phyloP scores from a whole-genome alignment of 2,888 invertebrate species.

The Cryptocheilus praepositus region DNA sequence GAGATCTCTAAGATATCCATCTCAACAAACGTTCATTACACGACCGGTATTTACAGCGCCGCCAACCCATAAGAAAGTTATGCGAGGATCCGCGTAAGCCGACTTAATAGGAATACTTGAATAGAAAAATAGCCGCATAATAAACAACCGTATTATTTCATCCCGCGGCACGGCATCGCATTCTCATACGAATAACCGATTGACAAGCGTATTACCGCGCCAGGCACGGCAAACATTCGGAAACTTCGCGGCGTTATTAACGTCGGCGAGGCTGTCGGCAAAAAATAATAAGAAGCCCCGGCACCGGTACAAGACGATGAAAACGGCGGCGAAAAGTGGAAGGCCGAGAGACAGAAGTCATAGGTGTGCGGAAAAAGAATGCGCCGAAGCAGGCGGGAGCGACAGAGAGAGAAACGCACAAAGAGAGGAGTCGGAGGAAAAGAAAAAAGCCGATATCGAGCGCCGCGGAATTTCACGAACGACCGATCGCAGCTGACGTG shows the following conservation, averaged over 20 bases:
- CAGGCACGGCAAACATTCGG: neutral
- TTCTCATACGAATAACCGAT: too few relatives aligned
- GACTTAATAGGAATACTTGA: too few relatives aligned
- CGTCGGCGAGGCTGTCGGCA: constrained; percentile 16
- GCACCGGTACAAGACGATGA: neutral
- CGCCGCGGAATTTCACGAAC: constrained; percentile 49
- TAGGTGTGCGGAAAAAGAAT: constrained; percentile 13
- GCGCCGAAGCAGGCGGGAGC: neutral
- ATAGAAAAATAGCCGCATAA: too few relatives aligned
- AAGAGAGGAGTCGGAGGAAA: neutral
- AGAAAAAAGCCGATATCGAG: constrained; percentile 39
- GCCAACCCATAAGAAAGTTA: too few relatives aligned
- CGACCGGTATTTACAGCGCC: too few relatives aligned
- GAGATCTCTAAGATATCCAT: too few relatives aligned
- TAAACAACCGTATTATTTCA: too few relatives aligned
- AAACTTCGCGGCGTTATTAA: neutral
- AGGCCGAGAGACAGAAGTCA: constrained; percentile 8
- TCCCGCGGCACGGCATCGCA: too few relatives aligned
- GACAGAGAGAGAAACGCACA: neutral
- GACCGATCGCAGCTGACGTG: constrained; percentile 50
- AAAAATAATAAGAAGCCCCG: constrained; percentile 8
- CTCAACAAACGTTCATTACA: too few relatives aligned
- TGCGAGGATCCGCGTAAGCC: too few relatives aligned
- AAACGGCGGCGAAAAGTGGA: constrained; percentile 14
- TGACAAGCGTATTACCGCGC: too few relatives aligned